Conservation (phyloP, 1,140 invertebrate genomes). For the Hypsibius dujardini region DNA sequence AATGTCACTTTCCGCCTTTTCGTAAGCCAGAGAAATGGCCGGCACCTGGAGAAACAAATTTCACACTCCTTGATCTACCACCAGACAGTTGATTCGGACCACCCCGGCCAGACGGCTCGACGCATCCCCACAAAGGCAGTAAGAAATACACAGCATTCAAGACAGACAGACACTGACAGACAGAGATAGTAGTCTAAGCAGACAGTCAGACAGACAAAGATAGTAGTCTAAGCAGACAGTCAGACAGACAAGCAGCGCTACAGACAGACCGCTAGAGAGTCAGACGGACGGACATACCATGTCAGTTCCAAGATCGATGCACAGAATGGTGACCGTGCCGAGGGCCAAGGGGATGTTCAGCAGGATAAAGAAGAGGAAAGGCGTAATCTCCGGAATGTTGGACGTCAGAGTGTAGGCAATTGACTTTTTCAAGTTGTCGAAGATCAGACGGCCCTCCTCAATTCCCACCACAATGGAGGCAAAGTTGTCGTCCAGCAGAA, state of each 20-base stretch:
- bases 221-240: too few species aligned
- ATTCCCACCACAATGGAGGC: slow-evolving; percentile 98
- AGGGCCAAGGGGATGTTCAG: slow-evolving; percentile 89
- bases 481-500: slow-evolving; percentile 96
- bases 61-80: background rate
- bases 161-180: too few species aligned
- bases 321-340: slow-evolving; percentile 95
- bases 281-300: slow-evolving; percentile 42
- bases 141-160: too few species aligned
- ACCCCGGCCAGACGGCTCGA: too few species aligned
- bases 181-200: too few species aligned
- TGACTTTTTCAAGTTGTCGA: slow-evolving; percentile 98
- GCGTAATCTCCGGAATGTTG: slow-evolving; percentile 98
- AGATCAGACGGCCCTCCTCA: slow-evolving; percentile 89
- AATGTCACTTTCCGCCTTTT: slow-evolving; percentile 85
- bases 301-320: slow-evolving; percentile 99
- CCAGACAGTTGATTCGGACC: background rate
- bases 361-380: slow-evolving; percentile 93
- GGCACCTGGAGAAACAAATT: slow-evolving; percentile 48
- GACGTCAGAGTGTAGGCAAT: slow-evolving; percentile 97
- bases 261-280: too few species aligned
- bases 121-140: too few species aligned
- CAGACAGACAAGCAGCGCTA: too few species aligned
- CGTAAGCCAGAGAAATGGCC: slow-evolving; percentile 88
- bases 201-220: too few species aligned